Evolutionary conservation across 2,113 vertebrate species (phyloP).

Genomic region (Pelusios castaneus): DNA sequence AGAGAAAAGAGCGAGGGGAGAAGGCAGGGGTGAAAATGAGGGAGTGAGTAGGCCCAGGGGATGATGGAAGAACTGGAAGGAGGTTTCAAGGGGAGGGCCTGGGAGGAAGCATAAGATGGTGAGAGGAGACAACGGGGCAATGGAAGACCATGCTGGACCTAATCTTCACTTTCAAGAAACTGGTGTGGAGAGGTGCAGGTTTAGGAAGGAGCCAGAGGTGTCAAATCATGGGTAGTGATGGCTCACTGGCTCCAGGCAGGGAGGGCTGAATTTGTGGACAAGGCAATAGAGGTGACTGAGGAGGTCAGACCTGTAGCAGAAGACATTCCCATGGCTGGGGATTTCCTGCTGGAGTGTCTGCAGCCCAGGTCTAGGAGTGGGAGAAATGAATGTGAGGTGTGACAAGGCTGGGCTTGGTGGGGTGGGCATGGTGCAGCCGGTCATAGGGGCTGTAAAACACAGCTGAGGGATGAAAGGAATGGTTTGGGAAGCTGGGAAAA

Average conservation of each 20-base stretch:
- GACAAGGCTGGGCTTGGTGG: background rate
- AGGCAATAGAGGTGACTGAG: background rate
- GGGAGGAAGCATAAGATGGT: background rate
- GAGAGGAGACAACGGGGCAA: background rate
- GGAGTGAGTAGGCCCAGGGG: background rate
- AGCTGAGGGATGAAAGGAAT: background rate
- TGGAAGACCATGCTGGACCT: background rate
- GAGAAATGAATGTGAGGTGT: background rate
- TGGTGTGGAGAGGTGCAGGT: background rate
- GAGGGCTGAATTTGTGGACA: background rate
- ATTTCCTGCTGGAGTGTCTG: background rate
- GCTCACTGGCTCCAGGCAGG: background rate
- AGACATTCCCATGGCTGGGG: background rate
- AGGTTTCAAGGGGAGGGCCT: background rate
- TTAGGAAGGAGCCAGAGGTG: background rate
- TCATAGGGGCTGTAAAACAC: background rate
- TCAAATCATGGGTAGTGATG: background rate
- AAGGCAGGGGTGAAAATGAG: background rate
- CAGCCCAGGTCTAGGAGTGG: background rate
- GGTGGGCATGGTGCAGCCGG: background rate
- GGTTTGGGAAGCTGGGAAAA: background rate
- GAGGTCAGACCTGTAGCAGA: background rate
- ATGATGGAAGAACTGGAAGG: background rate
- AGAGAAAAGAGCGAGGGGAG: background rate
- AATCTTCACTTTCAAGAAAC: background rate